Percentiles rank a stretch among this genome's conserved stretches.
Evolutionary conservation across 2,888 invertebrate species (phyloP).

Genomic region (Hyppa rectilinea): DNA sequence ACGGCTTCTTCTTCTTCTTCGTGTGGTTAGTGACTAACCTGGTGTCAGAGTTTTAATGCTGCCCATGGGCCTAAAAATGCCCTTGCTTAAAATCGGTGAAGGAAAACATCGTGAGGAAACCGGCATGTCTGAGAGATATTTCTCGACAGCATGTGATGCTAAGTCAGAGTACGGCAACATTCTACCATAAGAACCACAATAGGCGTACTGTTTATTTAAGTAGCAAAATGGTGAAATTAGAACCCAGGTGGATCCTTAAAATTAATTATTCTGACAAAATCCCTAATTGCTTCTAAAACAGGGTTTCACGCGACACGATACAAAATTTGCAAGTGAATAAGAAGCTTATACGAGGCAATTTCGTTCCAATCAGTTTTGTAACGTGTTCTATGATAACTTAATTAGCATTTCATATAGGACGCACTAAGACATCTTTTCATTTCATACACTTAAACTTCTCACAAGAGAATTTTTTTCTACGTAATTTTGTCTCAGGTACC

Average conservation of each 20-base stretch:
- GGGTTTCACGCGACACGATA: neutral
- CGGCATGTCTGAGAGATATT: too few species aligned
- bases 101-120: too few species aligned
- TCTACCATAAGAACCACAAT: too few species aligned
- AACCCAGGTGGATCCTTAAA: slow-evolving; percentile 15
- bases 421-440: slow-evolving; percentile 33
- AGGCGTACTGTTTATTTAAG: neutral
- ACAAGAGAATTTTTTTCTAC: slow-evolving; percentile 20
- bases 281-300: slow-evolving; percentile 34
- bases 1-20: too few species aligned
- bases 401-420: slow-evolving; percentile 41
- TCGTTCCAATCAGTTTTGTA: slow-evolving; percentile 45
- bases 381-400: slow-evolving; percentile 46
- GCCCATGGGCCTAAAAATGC: too few species aligned
- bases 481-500: slow-evolving; percentile 13
- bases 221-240: neutral
- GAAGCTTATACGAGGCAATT: slow-evolving; percentile 36
- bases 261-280: slow-evolving; percentile 33
- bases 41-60: too few species aligned
- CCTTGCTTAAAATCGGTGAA: too few species aligned
- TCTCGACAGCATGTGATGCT: too few species aligned
- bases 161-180: neutral
- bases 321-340: slow-evolving; percentile 37
- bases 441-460: slow-evolving; percentile 15
- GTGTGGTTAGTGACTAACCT: too few species aligned